Base-by-base conservation (phyloP, 2,888 invertebrate species). In the Folsomia candida region DNA sequence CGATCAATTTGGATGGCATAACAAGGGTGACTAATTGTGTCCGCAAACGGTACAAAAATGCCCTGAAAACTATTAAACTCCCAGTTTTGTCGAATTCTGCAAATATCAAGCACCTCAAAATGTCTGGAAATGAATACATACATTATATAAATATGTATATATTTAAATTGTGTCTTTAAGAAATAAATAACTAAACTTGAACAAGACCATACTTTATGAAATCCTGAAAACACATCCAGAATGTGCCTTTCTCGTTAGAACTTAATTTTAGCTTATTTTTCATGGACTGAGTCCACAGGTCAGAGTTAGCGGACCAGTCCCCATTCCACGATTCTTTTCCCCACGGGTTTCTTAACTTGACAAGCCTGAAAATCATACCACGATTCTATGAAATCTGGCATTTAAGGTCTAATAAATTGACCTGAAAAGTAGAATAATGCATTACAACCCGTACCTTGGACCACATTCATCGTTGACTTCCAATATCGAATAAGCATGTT, bases 301-400 rank as follows among this genome's bases (percentile, higher is more conserved):
- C 83, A 27, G 92, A 92, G 75, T 88, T 87, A 80, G 93, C 92
- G 1, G 91, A 90, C 93, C 93, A 94, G 81, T 92, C 93, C 1
- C 97, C 97, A 74, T 92, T 91, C 97, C 97, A 98, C 66, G 94
- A 94, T 85, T 94, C 97, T 83, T 94, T 93, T 0, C 97, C 98
- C 98, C 98, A 98, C 0, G 98, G 98, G 87, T 98, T 98, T 67
- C 97, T 88, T 67, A 98, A 85, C 71, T 94, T 89, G 68, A 98
- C 85, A 64, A 87, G 27, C 27, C 72, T 72, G 29, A 89, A 86
- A 51, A n/a, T 51, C 20, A 11, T 58, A n/a, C n/a, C n/a, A n/a
- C n/a, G n/a, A n/a, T n/a, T n/a, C n/a, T n/a, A n/a, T 14, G 11
- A 18, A 51, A 51, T 51, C 18, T 51, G 51, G 51, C 14, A n/a